Evolutionary conservation across 2,797 vertebrate species (phyloP).

Genomic region (Silurus lanzhouensis): DNA sequence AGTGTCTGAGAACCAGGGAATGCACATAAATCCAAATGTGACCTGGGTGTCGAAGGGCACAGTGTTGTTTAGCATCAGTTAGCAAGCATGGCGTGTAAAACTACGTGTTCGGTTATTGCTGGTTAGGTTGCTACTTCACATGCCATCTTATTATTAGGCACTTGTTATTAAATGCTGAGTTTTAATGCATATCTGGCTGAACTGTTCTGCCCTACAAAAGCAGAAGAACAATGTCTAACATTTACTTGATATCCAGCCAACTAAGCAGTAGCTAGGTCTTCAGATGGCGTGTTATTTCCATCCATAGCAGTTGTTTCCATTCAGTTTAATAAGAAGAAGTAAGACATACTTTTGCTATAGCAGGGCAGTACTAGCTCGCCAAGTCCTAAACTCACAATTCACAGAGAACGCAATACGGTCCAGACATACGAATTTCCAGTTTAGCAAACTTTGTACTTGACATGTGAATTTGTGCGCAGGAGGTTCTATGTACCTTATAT

Average conservation of each 20-base stretch:
- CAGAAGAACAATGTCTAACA: background rate
- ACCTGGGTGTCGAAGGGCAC: background rate
- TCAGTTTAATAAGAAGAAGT: background rate
- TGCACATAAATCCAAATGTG: background rate
- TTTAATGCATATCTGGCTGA: constrained; percentile 8
- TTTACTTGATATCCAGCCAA: background rate
- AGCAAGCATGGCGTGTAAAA: background rate
- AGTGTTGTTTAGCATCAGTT: background rate
- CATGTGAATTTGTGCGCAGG: background rate
- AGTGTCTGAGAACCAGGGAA: background rate
- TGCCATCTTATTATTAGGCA: constrained; percentile 14
- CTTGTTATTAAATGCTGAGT: constrained; percentile 29
- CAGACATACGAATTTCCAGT: background rate
- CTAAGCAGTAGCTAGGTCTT: background rate
- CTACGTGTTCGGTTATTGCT: background rate
- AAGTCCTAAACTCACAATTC: background rate
- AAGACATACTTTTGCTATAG: background rate
- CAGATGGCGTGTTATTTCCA: background rate
- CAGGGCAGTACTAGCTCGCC: background rate
- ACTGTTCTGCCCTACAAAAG: background rate
- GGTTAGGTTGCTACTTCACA: constrained; percentile 1
- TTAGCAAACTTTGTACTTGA: background rate
- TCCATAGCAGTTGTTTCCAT: background rate
- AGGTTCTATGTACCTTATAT: background rate
- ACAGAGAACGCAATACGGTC: background rate